A percentile compares a stretch with the other conserved stretches of the same genome.
These are phyloP conservation scores for Drosophila melanosoma DNA, from an alignment of 2,888 invertebrate genomes.

Conservation along the genomic window DNA sequence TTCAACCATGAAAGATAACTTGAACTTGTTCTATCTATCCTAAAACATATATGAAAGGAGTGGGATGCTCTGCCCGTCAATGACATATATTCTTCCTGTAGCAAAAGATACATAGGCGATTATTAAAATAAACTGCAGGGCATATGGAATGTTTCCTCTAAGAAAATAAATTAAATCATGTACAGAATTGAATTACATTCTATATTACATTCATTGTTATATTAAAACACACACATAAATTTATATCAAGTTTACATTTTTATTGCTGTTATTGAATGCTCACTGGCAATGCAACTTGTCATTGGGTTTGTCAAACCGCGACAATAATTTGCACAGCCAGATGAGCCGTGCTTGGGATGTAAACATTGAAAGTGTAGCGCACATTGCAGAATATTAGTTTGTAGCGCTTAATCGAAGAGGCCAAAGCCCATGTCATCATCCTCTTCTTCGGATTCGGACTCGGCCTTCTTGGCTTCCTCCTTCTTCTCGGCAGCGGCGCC, in stretches of 20 bases:
- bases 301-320: slow-evolving; percentile 84
- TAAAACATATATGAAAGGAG: neutral
- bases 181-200: neutral
- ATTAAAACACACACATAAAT: neutral
- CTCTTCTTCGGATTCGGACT: slow-evolving; percentile 90
- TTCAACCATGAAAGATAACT: neutral
- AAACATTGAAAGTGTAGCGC: slow-evolving; percentile 47
- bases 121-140: neutral
- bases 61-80: neutral
- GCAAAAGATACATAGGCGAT: neutral
- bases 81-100: neutral
- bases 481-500: slow-evolving; percentile 88
- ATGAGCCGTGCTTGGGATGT: slow-evolving; percentile 28
- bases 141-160: neutral
- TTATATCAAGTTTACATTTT: slow-evolving; percentile 56
- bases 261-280: slow-evolving; percentile 43
- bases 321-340: slow-evolving; percentile 80
- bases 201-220: too few species aligned
- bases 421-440: slow-evolving; percentile 99
- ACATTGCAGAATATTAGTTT: slow-evolving; percentile 17
- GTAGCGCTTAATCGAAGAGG: slow-evolving; percentile 90
- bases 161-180: neutral
- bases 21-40: neutral
- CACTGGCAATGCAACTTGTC: slow-evolving; percentile 78
- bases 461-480: slow-evolving; percentile 92